Percentiles rank a stretch among this genome's conserved stretches.
Evolutionary conservation across 2,113 vertebrate genomes (phyloP).

Genomic region (Myodes glareolus): DNA sequence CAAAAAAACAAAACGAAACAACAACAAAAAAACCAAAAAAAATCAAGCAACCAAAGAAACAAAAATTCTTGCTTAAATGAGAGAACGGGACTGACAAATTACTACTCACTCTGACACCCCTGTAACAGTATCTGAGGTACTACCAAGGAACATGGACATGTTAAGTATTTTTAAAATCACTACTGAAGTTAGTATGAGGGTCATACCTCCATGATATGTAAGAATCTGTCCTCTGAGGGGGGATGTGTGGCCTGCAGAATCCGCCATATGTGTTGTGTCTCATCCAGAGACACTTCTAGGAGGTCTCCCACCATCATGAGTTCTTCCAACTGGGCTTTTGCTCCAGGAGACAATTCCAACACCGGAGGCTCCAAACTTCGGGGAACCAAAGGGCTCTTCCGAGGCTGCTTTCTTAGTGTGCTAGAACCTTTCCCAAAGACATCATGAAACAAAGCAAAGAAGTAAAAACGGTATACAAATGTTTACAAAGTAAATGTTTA

Average conservation of each 20-base stretch:
- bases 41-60: not conserved
- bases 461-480: not conserved
- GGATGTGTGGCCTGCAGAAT: conserved; percentile 98
- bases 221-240: conserved; percentile 96
- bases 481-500: conserved; percentile 48
- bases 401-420: conserved; percentile 95
- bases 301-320: conserved; percentile 99
- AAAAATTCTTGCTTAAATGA: not conserved
- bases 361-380: conserved; percentile 97
- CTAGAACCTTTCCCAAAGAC: conserved; percentile 86
- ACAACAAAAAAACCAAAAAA: no score
- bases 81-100: not conserved
- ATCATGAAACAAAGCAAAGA: conserved; percentile 31
- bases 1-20: no score
- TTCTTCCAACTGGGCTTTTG: conserved; percentile 96
- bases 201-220: conserved; percentile 97
- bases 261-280: conserved; percentile 99
- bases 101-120: not conserved
- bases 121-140: not conserved
- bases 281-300: conserved; percentile 97
- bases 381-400: conserved; percentile 96
- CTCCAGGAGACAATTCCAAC: conserved; percentile 93
- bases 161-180: not conserved
- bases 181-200: not conserved
- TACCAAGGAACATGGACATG: not conserved